These are phyloP conservation scores for Lucinisca nassula DNA, from an alignment of 2,888 invertebrate species.

Conservation along the genomic window DNA sequence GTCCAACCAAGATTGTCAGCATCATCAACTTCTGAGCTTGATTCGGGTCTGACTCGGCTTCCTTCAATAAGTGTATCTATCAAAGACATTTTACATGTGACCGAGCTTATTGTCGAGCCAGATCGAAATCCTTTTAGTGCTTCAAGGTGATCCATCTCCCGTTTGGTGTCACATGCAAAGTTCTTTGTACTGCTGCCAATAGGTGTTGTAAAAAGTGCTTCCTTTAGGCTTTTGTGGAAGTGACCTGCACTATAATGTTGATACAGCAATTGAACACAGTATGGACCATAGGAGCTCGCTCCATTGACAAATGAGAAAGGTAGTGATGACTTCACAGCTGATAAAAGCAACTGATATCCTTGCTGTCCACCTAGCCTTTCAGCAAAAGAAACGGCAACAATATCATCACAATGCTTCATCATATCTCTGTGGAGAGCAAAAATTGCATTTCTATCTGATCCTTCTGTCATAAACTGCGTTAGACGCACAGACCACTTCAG, in stretches of 20 bases:
- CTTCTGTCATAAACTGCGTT: neutral
- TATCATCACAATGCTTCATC: constrained; percentile 41
- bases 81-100: constrained; percentile 45
- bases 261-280: neutral
- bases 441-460: constrained; percentile 12
- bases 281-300: constrained; percentile 30
- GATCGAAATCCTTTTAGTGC: constrained; percentile 46
- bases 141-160: constrained; percentile 39
- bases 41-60: neutral
- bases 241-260: neutral
- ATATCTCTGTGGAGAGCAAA: constrained; percentile 40
- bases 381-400: constrained; percentile 23
- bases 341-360: constrained; percentile 9
- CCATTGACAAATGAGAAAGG: constrained; percentile 34
- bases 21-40: neutral
- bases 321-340: constrained; percentile 37
- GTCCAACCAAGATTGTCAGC: constrained; percentile 1
- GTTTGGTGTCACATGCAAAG: constrained; percentile 28
- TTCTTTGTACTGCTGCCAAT: constrained; percentile 3
- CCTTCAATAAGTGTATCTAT: constrained; percentile 33
- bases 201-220: constrained; percentile 7
- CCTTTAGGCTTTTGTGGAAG: constrained; percentile 9
- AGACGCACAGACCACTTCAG: neutral
- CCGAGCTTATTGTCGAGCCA: constrained; percentile 26
- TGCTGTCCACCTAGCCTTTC: constrained; percentile 16